A percentile compares a stretch with the other conserved stretches of the same genome.
Conservation (phyloP, 2,888 invertebrate genomes). For the Cataglyphis altisquamis region DNA sequence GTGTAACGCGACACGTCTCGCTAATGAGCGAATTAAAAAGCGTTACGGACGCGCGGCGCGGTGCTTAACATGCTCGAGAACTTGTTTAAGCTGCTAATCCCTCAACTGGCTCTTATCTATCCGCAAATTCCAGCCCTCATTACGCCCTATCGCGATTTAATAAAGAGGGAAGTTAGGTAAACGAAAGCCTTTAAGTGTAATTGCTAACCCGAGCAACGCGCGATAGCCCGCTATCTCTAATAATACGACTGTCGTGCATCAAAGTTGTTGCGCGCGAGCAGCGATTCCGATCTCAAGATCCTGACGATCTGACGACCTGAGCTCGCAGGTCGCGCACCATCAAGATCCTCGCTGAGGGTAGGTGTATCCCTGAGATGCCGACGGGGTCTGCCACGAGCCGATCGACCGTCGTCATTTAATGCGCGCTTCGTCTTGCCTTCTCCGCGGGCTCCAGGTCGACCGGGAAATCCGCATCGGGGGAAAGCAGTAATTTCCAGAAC, state of each 20-base stretch:
- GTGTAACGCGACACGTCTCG: constrained; percentile 43
- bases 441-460: constrained; percentile 19
- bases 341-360: constrained; percentile 37
- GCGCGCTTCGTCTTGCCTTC: background rate
- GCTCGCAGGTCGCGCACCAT: constrained; percentile 25
- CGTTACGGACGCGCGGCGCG: background rate
- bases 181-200: constrained; percentile 65
- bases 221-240: constrained; percentile 71
- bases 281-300: constrained; percentile 65
- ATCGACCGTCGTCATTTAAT: constrained; percentile 55
- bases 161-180: constrained; percentile 54
- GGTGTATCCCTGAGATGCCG: constrained; percentile 26
- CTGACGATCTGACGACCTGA: constrained; percentile 37
- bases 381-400: background rate
- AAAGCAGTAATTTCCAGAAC: constrained; percentile 70
- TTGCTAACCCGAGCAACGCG: constrained; percentile 64
- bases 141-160: constrained; percentile 49
- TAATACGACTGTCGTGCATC: constrained; percentile 75
- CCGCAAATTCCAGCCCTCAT: constrained; percentile 46
- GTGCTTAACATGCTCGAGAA: constrained; percentile 53
- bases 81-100: constrained; percentile 51
- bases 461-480: constrained; percentile 62
- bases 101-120: constrained; percentile 53
- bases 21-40: constrained; percentile 48
- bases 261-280: constrained; percentile 62